Base-by-base conservation (phyloP, 2,113 vertebrate species). In the Notothenia rossii region DNA sequence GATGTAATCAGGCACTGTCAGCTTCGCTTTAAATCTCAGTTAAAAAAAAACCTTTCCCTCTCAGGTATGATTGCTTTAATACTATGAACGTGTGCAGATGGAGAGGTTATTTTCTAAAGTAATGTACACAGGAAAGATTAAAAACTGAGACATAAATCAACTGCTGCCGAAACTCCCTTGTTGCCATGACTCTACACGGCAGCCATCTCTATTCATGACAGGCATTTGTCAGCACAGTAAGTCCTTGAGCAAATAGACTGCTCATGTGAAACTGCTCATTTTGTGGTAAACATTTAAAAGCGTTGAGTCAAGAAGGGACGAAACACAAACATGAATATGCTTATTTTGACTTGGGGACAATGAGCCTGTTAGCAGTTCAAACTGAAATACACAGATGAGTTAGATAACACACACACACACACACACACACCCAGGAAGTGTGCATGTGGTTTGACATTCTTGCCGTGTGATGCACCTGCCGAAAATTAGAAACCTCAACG, bases 401-500 rank as follows among this genome's bases (percentile, higher is more conserved):
- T 2, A 8, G 13, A 60, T 10, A 64, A 48, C 51, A 17, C 17
- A 20, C 50, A 11, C 0, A 36, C 10, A 54, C n/a, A n/a, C n/a
- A n/a, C n/a, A n/a, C 29, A 40, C 43, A 18, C 55, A 4, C 0
- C 0, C n/a, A 82, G 85, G 86, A 88, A 76, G 76, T 29, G 22
- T 43, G 22, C 56, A 72, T 53, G 89, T 55, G 89, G 86, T 91
- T 84, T 82, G 56, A 11, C 8, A 18, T 79, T 67, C 43, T 75
- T 51, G 40, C 9, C 54, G 10, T 51, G 48, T 54, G 58, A 56
- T 59, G 46, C 67, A 73, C 54, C 78, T 73, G 79, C 53, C 15
- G 53, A 88, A 75, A 84, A 15, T 48, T 54, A 65, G 40, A 92
- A 89, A 89, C 85, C 80, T 2, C 84, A 68, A 69, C 60, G 51